phyloP scores from a whole-genome alignment of 2,113 vertebrate genomes.

The Haliaeetus leucogaster region DNA sequence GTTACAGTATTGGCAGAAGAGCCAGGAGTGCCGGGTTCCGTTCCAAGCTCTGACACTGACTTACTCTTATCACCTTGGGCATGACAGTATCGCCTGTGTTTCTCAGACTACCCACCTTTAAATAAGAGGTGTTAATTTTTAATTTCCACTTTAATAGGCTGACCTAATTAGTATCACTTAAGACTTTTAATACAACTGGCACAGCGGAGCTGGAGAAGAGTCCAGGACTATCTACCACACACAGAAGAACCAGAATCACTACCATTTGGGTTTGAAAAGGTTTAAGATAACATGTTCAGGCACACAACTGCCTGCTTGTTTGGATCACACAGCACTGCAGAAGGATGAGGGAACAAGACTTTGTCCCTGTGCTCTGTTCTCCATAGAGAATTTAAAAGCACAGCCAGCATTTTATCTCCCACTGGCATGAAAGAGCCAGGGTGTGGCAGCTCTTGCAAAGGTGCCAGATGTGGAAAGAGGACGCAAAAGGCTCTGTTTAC shows the following conservation, averaged over 20 bases:
- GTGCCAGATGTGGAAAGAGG: not conserved
- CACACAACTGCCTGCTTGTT: not conserved
- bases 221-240: not conserved
- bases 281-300: not conserved
- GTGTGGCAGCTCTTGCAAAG: not conserved
- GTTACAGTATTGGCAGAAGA: not conserved
- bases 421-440: not conserved
- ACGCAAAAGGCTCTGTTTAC: constrained; percentile 17
- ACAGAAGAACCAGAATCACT: not conserved
- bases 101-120: not conserved
- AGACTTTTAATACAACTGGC: not conserved
- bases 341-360: not conserved
- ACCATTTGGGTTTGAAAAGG: not conserved
- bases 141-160: constrained; percentile 23
- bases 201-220: not conserved
- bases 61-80: not conserved
- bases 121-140: constrained; percentile 20
- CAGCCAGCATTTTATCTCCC: not conserved
- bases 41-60: not conserved
- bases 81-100: not conserved
- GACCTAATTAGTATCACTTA: constrained; percentile 36
- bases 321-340: not conserved
- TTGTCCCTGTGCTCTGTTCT: not conserved
- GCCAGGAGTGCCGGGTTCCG: not conserved
- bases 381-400: not conserved